phyloP scores from a whole-genome alignment of 2,888 invertebrate genomes.

The Byasa hedistus region DNA sequence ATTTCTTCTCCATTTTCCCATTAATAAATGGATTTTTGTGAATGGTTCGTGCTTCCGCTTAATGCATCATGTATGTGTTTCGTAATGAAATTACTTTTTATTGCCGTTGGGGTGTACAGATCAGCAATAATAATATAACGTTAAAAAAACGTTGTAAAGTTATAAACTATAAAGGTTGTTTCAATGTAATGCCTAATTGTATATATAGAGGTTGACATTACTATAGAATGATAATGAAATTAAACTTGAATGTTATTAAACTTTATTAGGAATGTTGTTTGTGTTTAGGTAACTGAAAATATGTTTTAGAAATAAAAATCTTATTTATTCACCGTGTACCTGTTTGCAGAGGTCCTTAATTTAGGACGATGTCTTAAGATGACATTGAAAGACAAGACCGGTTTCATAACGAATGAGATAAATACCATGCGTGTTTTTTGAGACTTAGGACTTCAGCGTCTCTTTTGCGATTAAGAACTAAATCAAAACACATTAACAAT shows the following conservation, averaged over 20 bases:
- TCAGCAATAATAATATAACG: background rate
- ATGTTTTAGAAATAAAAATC: background rate
- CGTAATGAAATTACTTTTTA: constrained; percentile 10
- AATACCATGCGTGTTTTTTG: constrained; percentile 9
- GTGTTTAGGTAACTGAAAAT: no score
- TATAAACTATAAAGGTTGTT: background rate
- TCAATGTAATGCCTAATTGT: background rate
- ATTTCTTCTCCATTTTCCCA: constrained; percentile 38
- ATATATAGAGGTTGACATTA: background rate
- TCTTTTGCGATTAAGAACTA: constrained; percentile 9
- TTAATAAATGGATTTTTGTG: constrained; percentile 41
- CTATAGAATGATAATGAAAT: no score
- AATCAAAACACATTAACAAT: constrained; percentile 35
- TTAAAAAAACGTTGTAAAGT: background rate
- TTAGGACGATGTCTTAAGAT: constrained; percentile 15
- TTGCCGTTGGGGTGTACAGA: background rate
- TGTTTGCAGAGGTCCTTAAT: constrained; percentile 9
- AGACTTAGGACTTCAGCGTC: background rate
- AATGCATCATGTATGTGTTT: constrained; percentile 29
- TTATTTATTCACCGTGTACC: background rate
- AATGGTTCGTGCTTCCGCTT: constrained; percentile 44
- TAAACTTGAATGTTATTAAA: background rate
- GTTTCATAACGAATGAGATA: constrained; percentile 18
- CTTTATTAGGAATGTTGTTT: background rate
- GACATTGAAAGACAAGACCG: constrained; percentile 24